Base-by-base conservation (phyloP, 2,113 vertebrate species). In the Choloepus hoffmanni region DNA sequence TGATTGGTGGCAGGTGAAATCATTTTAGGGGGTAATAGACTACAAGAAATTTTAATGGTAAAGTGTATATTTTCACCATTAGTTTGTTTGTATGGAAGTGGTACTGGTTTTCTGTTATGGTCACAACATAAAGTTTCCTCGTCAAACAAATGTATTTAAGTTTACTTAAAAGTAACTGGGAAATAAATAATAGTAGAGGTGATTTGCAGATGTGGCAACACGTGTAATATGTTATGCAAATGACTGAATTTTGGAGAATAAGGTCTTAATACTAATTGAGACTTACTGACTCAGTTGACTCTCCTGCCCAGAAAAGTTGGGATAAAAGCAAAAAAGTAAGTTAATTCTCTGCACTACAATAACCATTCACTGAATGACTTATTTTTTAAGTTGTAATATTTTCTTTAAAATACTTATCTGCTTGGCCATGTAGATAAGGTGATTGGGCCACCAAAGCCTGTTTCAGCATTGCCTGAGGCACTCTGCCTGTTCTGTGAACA, bases 51-150 rank as follows among this genome's bases (percentile, higher is more conserved):
- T 58, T 36, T 28, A 79, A 12, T 18, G 7, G 1, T 48, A 6
- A 45, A 63, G 72, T 45, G 19, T 72, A 87, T 83, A 18, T 58
- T 92, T 89, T 92, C 30, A n/a, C 67, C n/a, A 9, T 55, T 53
- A 48, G 53, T 62, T 85, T 82, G 94, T 85, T 73, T 60, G 78
- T 55, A 68, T 48, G 21, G 30, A 79, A 73, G 50, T 30, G 5
- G 50, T 74, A 40, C 55, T 68, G 24, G 40, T 63, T 92, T 96
- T 92, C 70, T 62, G 16, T 68, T 85, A 74, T 2, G 70, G 13
- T 55, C 36, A 74, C 2, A 23, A 84, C 73, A 89, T 77, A 68
- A 73, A 72, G 36, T 85, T 95, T 92, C 40, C 58, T 92, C 86
- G 78, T 70, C 60, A 62, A 82, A 67, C 48, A 67, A 84, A 79